Evolutionary conservation across 2,888 invertebrate genomes (phyloP).

Genomic region (Drosophila incognita): DNA sequence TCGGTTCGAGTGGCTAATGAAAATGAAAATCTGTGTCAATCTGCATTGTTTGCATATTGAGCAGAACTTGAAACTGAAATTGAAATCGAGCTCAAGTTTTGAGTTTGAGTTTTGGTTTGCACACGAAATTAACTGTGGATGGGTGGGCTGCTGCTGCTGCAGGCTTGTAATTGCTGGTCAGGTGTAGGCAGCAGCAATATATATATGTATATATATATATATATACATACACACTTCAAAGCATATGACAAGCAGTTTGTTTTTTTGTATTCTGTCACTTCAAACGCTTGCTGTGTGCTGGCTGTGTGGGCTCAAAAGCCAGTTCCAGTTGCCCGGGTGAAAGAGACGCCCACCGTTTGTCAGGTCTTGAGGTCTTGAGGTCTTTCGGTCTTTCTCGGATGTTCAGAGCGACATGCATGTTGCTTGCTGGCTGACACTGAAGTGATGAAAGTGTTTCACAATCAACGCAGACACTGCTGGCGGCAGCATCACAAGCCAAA

Average conservation of each 20-base stretch:
- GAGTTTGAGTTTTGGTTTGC: slow-evolving; percentile 22
- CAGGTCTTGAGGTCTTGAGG: slow-evolving; percentile 40
- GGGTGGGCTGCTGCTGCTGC: slow-evolving; percentile 28
- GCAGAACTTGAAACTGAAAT: slow-evolving; percentile 27
- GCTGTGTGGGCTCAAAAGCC: slow-evolving; percentile 57
- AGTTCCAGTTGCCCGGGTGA: slow-evolving; percentile 44
- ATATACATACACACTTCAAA: slow-evolving; percentile 38
- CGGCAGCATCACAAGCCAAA: slow-evolving; percentile 68
- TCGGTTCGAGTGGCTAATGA: slow-evolving; percentile 51
- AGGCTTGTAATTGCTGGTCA: slow-evolving; percentile 38
- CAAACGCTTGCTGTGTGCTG: slow-evolving; percentile 35
- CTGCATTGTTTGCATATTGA: slow-evolving; percentile 62
- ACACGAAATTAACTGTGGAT: slow-evolving; percentile 54
- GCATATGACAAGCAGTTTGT: slow-evolving; percentile 38
- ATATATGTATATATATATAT: slow-evolving; percentile 3
- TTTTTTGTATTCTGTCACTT: slow-evolving; percentile 47
- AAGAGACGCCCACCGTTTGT: slow-evolving; percentile 70
- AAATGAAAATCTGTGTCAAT: slow-evolving; percentile 75
- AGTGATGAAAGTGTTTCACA: slow-evolving; percentile 81
- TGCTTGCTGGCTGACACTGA: slow-evolving; percentile 55
- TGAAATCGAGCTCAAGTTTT: slow-evolving; percentile 20
- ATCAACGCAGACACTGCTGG: slow-evolving; percentile 69
- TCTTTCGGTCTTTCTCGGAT: background rate
- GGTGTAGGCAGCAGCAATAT: slow-evolving; percentile 48
- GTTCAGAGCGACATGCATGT: slow-evolving; percentile 61